Evolutionary conservation across 2,797 vertebrate species (phyloP).

Genomic region (Zalophus californianus): DNA sequence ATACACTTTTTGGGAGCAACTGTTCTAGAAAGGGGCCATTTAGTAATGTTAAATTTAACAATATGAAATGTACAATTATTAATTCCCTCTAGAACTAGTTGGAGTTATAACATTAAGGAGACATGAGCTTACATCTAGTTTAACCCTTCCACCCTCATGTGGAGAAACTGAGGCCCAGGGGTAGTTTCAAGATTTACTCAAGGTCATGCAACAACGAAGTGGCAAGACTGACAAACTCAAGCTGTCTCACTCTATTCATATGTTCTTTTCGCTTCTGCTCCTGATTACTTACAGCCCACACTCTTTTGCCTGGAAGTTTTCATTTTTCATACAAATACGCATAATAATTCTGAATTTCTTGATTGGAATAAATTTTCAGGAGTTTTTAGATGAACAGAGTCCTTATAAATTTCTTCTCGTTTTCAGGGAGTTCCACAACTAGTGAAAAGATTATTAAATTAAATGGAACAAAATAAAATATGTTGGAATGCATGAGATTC

Average conservation of each 20-base stretch:
- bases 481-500: neutral
- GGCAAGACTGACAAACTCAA: neutral
- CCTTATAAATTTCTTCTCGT: neutral
- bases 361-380: neutral
- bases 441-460: conserved; percentile 5
- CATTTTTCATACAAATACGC: conserved; percentile 25
- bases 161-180: neutral
- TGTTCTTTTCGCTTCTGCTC: neutral
- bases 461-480: conserved; percentile 23
- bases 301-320: neutral
- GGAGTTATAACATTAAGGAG: neutral
- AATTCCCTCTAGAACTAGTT: neutral
- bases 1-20: neutral
- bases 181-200: neutral
- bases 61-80: neutral
- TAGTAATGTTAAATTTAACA: neutral
- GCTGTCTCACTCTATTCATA: neutral
- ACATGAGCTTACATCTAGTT: neutral
- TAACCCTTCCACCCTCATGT: neutral
- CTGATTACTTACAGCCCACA: neutral
- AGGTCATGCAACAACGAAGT: neutral
- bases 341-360: conserved; percentile 10
- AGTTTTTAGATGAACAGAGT: neutral
- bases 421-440: neutral
- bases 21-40: neutral